Conservation (phyloP, 2,113 vertebrate species). For the Phyllostomus hastatus region DNA sequence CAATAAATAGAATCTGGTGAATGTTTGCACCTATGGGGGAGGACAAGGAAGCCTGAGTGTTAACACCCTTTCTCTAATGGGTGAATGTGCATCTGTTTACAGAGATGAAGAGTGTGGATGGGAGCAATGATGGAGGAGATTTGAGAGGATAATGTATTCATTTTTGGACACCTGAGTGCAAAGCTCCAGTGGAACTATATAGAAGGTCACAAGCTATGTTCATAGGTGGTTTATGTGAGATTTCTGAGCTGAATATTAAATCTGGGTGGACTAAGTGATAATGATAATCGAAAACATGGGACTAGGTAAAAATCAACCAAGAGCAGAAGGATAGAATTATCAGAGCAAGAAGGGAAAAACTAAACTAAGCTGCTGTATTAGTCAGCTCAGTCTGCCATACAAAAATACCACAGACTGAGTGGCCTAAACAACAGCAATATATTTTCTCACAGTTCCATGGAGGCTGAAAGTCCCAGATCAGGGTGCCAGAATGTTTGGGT, state of each 20-base stretch:
- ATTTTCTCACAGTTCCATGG: neutral
- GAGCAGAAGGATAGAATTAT: neutral
- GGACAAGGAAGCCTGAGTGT: accelerated
- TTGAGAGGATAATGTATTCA: neutral
- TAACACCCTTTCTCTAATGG: neutral
- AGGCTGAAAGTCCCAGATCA: neutral
- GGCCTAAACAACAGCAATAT: neutral
- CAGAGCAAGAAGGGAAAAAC: neutral
- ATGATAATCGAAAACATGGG: neutral
- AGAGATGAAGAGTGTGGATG: neutral
- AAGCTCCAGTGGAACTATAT: no score
- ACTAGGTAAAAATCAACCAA: neutral
- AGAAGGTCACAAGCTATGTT: neutral
- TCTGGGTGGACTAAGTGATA: neutral
- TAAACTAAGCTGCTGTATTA: neutral
- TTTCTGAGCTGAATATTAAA: neutral
- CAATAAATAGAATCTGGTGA: neutral
- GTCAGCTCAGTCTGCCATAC: neutral
- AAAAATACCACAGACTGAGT: neutral
- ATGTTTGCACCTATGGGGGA: neutral
- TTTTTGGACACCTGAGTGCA: neutral
- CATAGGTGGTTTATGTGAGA: neutral
- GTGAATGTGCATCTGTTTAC: neutral
- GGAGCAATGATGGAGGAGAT: neutral
- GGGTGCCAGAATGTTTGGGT: neutral